phyloP scores from a whole-genome alignment of 1,140 invertebrate genomes.

The Harpegnathos saltator region DNA sequence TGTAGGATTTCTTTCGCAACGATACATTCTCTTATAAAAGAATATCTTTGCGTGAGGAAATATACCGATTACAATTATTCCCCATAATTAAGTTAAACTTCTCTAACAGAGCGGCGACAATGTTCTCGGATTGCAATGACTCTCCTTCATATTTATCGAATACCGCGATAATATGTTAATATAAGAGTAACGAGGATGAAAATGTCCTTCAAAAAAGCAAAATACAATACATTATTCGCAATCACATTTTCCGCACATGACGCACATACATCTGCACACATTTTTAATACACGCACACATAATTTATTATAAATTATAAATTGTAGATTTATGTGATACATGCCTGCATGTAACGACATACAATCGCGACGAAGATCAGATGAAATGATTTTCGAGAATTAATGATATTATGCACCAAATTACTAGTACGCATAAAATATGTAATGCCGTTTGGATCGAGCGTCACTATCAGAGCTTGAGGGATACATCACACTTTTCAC shows the following conservation, averaged over 20 bases:
- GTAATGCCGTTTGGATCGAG: slow-evolving; percentile 48
- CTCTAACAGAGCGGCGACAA: neutral
- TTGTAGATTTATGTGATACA: slow-evolving; percentile 48
- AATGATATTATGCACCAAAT: slow-evolving; percentile 18
- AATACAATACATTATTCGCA: slow-evolving; percentile 25
- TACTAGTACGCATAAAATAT: slow-evolving; percentile 31
- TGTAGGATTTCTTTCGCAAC: neutral
- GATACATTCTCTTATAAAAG: slow-evolving; percentile 13
- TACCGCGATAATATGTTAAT: slow-evolving; percentile 7
- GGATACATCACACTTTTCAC: slow-evolving; percentile 31
- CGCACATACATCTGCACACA: neutral
- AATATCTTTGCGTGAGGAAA: slow-evolving; percentile 29
- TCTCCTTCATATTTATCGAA: neutral
- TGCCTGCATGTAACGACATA: slow-evolving; percentile 65
- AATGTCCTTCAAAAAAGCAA: neutral
- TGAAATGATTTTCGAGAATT: slow-evolving; percentile 30
- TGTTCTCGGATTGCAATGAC: neutral
- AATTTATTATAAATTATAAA: slow-evolving; percentile 43
- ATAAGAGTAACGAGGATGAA: neutral
- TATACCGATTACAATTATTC: slow-evolving; percentile 26
- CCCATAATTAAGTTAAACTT: slow-evolving; percentile 48
- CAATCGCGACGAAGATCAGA: slow-evolving; percentile 36
- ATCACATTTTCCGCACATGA: neutral
- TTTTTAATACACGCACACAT: neutral
- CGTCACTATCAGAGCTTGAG: slow-evolving; percentile 40